Conservation (phyloP, 2,113 vertebrate genomes). For the Terrapene triunguis region DNA sequence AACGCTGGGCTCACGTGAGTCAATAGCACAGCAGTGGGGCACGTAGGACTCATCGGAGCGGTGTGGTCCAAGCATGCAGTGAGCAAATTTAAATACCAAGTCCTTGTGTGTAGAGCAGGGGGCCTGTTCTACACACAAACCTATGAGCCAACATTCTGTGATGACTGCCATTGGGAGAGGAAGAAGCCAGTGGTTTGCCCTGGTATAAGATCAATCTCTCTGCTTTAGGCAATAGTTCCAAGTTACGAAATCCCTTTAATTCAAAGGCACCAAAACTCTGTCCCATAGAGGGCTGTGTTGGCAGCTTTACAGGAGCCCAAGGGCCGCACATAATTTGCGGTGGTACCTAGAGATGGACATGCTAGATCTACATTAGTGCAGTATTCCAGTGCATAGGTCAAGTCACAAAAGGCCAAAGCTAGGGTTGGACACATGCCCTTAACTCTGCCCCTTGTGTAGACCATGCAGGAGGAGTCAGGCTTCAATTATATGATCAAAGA, state of each 20-base stretch:
- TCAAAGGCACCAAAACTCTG: background rate
- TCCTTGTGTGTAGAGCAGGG: background rate
- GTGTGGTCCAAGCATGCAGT: rapidly evolving
- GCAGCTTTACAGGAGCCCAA: rapidly evolving
- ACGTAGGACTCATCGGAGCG: rapidly evolving
- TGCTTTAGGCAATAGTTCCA: rapidly evolving
- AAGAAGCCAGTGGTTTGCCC: background rate
- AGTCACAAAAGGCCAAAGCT: background rate
- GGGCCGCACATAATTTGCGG: background rate
- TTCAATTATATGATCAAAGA: background rate
- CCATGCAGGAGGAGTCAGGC: background rate
- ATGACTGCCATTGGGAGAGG: background rate
- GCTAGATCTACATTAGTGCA: background rate
- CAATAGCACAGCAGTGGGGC: too few relatives aligned
- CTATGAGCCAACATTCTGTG: background rate
- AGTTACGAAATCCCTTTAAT: background rate
- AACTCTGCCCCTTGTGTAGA: background rate
- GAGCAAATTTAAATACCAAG: rapidly evolving
- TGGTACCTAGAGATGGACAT: too few relatives aligned
- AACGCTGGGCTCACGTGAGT: too few relatives aligned
- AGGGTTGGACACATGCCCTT: background rate
- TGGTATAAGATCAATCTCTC: rapidly evolving
- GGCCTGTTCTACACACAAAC: background rate
- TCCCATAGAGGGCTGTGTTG: rapidly evolving
- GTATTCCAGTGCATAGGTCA: background rate